Base-by-base conservation (phyloP, 2,797 vertebrate genomes). In the Anabacerthia variegaticeps region DNA sequence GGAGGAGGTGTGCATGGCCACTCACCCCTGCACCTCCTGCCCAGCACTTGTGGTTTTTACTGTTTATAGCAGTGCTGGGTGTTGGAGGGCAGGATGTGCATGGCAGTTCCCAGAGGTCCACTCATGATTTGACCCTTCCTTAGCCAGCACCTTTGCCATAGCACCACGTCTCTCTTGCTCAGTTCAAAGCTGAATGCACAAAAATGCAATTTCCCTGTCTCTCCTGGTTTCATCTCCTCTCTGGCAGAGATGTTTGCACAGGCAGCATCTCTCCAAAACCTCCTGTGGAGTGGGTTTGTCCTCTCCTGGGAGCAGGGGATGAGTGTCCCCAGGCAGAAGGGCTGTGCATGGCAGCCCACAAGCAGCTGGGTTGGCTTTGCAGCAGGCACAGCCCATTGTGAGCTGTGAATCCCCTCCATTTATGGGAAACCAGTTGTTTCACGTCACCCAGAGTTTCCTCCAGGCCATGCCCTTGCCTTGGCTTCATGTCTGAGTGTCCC, bases 281-380 rank as follows among this genome's bases (percentile, higher is more conserved):
- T 51, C 5, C 0, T 1, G 1, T 11, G 59, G 24, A 65, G 4
- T 49, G 34, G 14, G 58, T 19, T 81, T 2, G 7, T 34, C 62
- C 55, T 48, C 3, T 3, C 37, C n/a, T 19, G 5, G 52, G 52
- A 28, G 52, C 68, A 15, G 52, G 52, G 36, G 24, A 11, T 5
- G 6, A 19, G 36, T 49, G 49, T 56, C 26, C 66, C 48, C 26
- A 10, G 18, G 74, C 32, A 5, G 7, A 20, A 34, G 34, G 12
- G 49, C 23, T 11, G 65, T 6, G 2, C 2, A 6, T 5, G 20
- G 67, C 30, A 52, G 67, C 85, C 36, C 37, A 3, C 54, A 10
- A 43, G 61, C 30, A 27, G 34, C 48, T 23, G 55, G 37, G 30
- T 1, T 51, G 69, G 11, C n/a, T 23, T 82, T 11, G 6, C 63